Conservation (phyloP, 2,797 vertebrate genomes). For the Melopsittacus undulatus region DNA sequence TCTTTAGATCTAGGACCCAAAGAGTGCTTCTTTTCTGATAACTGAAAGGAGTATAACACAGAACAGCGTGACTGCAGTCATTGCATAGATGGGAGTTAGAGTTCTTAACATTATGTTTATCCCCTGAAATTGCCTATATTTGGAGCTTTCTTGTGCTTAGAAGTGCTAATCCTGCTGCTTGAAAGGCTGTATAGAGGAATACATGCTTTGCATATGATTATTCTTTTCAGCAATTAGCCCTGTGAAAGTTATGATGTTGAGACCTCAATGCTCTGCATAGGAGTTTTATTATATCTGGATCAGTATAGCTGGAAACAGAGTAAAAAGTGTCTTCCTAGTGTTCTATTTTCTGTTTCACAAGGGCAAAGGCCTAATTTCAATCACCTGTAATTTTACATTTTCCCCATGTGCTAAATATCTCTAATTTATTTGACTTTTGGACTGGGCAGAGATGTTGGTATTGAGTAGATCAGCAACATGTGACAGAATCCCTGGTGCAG, state of each 20-base stretch:
- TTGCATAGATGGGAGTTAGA: neutral
- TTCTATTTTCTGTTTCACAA: neutral
- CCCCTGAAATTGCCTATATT: constrained; percentile 53
- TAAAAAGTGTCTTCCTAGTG: neutral
- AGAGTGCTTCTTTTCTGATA: neutral
- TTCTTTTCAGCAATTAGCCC: neutral
- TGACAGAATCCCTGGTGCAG: neutral
- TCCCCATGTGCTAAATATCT: neutral
- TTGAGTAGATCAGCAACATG: neutral
- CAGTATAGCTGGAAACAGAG: neutral
- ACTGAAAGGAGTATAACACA: neutral
- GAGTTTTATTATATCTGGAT: constrained; percentile 15
- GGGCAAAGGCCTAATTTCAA: neutral
- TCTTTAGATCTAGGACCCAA: neutral
- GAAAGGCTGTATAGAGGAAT: constrained; percentile 8
- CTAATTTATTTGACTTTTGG: neutral
- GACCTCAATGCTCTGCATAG: neutral
- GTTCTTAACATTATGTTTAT: constrained; percentile 34
- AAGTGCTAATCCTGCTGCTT: constrained; percentile 51
- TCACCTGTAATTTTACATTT: neutral
- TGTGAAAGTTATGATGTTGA: neutral
- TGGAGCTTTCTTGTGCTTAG: constrained; percentile 42
- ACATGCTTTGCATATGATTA: constrained; percentile 49
- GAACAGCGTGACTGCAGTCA: neutral
- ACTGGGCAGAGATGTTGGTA: neutral